These are phyloP conservation scores for Periparus ater DNA, from an alignment of 2,797 vertebrate genomes.

Conservation along the genomic window DNA sequence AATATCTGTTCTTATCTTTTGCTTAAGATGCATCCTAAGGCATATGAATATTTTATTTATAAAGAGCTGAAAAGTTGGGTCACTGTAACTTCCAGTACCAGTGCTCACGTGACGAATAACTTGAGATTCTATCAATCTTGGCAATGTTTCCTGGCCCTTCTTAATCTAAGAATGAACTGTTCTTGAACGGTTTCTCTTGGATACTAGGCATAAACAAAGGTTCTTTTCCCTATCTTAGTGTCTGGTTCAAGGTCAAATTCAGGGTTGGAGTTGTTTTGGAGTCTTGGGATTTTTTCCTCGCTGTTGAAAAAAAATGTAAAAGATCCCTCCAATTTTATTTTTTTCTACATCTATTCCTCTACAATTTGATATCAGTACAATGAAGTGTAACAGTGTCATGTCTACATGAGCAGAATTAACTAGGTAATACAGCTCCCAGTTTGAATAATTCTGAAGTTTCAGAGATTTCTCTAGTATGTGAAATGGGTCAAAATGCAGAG, in stretches of 20 bases:
- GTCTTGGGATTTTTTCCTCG: neutral
- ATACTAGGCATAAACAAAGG: neutral
- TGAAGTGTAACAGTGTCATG: neutral
- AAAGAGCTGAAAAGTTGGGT: neutral
- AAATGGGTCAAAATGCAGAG: neutral
- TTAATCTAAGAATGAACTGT: constrained; percentile 34
- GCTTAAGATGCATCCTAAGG: neutral
- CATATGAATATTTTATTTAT: neutral
- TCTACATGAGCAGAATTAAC: neutral
- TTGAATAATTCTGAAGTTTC: neutral
- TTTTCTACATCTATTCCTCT: neutral
- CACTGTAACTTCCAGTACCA: neutral
- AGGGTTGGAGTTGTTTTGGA: neutral
- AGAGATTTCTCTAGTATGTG: neutral
- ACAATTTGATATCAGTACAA: neutral
- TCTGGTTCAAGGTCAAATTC: neutral
- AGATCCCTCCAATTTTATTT: neutral
- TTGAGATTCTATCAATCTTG: neutral
- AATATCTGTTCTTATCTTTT: neutral
- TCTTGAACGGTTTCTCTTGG: neutral
- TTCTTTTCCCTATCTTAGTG: neutral
- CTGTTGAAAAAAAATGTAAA: neutral
- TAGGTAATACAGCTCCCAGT: neutral
- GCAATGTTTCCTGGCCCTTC: neutral
- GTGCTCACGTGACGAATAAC: neutral